Conservation (phyloP, 53 echinoderm and acorn worm species). For the Mesocentrotus franciscanus region DNA sequence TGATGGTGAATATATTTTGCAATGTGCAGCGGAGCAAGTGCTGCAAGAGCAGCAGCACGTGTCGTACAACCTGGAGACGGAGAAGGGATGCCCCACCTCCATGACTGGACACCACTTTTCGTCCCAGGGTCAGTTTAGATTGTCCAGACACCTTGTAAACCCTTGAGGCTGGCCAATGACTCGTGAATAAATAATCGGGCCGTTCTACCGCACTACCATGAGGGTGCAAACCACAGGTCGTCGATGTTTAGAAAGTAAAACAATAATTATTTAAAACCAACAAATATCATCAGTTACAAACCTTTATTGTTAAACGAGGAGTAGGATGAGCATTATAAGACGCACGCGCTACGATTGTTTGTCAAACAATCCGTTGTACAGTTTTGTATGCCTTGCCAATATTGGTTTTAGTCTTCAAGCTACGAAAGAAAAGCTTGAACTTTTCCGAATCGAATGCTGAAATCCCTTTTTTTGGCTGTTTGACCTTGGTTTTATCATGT, state of each 20-base stretch:
- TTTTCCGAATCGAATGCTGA: background rate
- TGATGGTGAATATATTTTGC: too few species aligned
- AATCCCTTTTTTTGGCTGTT: too few species aligned
- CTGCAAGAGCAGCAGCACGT: background rate
- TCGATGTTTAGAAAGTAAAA: background rate
- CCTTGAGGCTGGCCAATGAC: constrained; percentile 9
- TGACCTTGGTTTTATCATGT: too few species aligned
- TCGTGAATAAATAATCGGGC: background rate
- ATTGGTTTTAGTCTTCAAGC: background rate
- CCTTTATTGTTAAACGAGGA: background rate
- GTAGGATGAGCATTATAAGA: background rate
- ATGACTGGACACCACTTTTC: background rate
- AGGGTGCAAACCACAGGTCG: constrained; percentile 1
- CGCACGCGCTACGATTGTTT: background rate
- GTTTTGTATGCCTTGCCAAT: background rate
- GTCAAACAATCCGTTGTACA: background rate
- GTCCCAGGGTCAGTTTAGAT: constrained; percentile 13
- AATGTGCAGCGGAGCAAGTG: background rate
- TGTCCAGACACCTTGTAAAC: constrained; percentile 23
- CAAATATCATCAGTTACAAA: background rate
- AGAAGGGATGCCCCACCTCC: background rate
- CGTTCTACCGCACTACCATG: background rate
- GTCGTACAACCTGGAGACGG: background rate
- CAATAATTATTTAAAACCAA: background rate
- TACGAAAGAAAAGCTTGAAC: background rate